Conservation (phyloP, 1,140 invertebrate genomes). For the Aphaenogaster ashmeadi region DNA sequence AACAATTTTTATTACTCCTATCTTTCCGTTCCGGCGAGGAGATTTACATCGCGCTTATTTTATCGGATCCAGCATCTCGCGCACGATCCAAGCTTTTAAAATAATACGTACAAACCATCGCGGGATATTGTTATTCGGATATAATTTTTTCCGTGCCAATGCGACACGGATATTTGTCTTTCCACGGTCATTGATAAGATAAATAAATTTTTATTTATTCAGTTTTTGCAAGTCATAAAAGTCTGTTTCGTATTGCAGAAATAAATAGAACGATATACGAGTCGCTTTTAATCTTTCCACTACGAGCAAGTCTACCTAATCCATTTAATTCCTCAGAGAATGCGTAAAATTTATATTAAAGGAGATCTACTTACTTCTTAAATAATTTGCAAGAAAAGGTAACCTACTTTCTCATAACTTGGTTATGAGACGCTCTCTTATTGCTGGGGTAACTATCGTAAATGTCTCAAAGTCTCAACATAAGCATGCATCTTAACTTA, state of each 20-base stretch:
- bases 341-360: constrained; percentile 33
- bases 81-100: constrained; percentile 22
- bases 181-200: not conserved
- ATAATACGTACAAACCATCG: constrained; percentile 29
- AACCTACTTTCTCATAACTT: constrained; percentile 34
- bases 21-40: constrained; percentile 14
- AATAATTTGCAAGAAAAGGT: constrained; percentile 14
- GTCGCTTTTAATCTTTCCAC: constrained; percentile 25
- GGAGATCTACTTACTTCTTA: constrained; percentile 9
- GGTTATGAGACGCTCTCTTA: not conserved
- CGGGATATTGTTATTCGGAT: not conserved
- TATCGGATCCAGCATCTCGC: constrained; percentile 38
- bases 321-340: constrained; percentile 37
- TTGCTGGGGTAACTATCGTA: not conserved
- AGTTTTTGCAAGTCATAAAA: constrained; percentile 36
- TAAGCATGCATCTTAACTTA: not conserved
- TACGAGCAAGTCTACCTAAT: not conserved
- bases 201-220: constrained; percentile 52
- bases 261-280: constrained; percentile 29
- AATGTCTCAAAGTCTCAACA: not conserved
- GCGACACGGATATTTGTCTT: constrained; percentile 23
- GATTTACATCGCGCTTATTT: constrained; percentile 43
- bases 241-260: not conserved
- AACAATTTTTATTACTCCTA: constrained; percentile 19
- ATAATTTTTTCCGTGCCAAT: constrained; percentile 31